Conservation (phyloP, 2,797 vertebrate species). For the Syncerus caffer region DNA sequence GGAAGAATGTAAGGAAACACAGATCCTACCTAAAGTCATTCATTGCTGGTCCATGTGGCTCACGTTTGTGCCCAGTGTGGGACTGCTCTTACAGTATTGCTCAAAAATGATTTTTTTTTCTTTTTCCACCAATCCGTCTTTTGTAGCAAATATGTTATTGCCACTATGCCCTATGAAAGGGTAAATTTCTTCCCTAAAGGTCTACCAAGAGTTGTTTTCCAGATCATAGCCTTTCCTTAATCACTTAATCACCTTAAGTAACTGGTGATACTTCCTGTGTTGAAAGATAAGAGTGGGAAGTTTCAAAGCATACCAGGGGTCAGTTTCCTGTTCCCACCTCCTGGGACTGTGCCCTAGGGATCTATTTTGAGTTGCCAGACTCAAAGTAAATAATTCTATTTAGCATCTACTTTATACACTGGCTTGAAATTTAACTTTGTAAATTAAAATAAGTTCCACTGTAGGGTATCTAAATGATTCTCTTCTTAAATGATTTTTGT, state of each 20-base stretch:
- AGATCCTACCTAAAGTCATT: neutral
- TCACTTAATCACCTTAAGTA: too few species aligned
- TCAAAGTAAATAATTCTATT: slow-evolving; percentile 31
- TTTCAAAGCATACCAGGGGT: neutral
- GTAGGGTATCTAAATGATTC: neutral
- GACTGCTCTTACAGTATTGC: neutral
- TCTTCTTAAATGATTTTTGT: neutral
- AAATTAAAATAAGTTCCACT: slow-evolving; percentile 16
- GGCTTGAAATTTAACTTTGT: neutral
- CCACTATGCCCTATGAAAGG: neutral
- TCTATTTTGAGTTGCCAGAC: slow-evolving; percentile 24
- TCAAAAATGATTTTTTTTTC: slow-evolving; percentile 6
- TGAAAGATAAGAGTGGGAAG: neutral
- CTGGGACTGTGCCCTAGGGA: neutral
- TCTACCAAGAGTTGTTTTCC: slow-evolving; percentile 7
- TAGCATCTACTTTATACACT: slow-evolving; percentile 34
- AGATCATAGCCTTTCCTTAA: slow-evolving; percentile 3
- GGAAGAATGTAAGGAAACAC: neutral
- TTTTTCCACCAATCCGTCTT: neutral
- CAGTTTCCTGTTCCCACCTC: neutral
- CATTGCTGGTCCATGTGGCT: neutral
- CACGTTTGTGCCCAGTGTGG: neutral
- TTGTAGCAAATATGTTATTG: neutral
- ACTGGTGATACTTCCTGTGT: neutral
- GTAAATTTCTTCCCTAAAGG: neutral